Base-by-base conservation (phyloP, 1,140 invertebrate genomes). In the Agraylea sexmaculata region DNA sequence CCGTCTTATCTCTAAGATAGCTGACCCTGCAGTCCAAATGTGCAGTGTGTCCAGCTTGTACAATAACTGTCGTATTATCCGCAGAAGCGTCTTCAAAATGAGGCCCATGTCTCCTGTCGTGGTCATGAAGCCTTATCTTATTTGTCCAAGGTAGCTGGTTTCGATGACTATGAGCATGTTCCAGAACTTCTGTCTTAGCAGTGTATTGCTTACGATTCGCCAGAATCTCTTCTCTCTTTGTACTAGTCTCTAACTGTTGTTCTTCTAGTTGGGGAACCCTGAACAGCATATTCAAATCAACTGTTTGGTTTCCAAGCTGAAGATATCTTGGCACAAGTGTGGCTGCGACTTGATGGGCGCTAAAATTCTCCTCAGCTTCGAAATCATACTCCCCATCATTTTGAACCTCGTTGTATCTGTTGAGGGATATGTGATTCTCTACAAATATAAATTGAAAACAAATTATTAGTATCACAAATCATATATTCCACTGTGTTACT, bases 1-100 rank as follows among this genome's bases (percentile, higher is more conserved):
- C 85, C 59, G 82, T 87, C 73, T 87, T 87, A 66, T 87, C 83
- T 54, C 84, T 80, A 12, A 89, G 68, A 40, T 86, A 64, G 47
- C 81, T 83, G 53, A 88, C 84, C 53, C 78, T 75, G 59, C 85
- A 89, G 60, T 87, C 82, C 40, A 88, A 69, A 54, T 77, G 77
- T 31, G 82, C 80, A 32, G 78, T 83, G 38, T 77, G 80, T 5
- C 83, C 83, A 30, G 83, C 72, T 46, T 85, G 79, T 11, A 82
- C 80, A 40, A 85, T 75, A 55, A 83, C 84, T 37, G 74, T 74
- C 8, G 73, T 58, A 52, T 80, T 73, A 20, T 71, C 74, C 41
- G 62, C 57, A 13, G 53, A 53, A 13, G 62, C 58, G 40, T 73
- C 71, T 52, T 80, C 78, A 50, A 81, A 80, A 48, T 76, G 77